Evolutionary conservation across 1,140 invertebrate species (phyloP), one percentile per base, ranked within the genome.

Genomic region (Agrypnia vestita): DNA sequence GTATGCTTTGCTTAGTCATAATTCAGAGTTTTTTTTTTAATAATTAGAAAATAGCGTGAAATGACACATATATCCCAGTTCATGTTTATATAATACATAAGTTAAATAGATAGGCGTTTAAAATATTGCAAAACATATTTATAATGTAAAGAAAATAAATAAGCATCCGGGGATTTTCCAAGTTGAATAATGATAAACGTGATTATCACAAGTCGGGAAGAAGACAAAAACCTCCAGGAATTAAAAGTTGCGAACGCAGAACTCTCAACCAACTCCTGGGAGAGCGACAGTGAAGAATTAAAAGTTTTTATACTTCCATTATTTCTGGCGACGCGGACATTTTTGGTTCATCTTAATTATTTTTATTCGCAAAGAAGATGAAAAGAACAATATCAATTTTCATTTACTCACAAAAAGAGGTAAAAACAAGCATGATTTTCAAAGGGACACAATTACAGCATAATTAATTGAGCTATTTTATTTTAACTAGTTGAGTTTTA

Each of bases 281-380:
- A 19, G 25, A 35, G 10, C 7, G 21, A 7, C 19, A 9, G 19
- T 6, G 13, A 25, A 64, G 61, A 35, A 25, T 64, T 64, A 64
- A 64, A 64, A 64, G 0, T 64, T 64, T 64, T 51, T 3, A 51
- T 51, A 51, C 49, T 51, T 51, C 8, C 49, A 19, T 59, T 43
- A 43, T 64, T 35, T 43, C 10, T 64, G 10, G 10, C 61, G 13
- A 12, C 13, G 25, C 1, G 6, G 35, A 13, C 61, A 25, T 64
- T 64, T 64, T 64, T 51, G 49, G 11, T 51, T 51, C 8, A 12
- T 13, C n/a, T 51, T 51, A 51, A 13, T 1, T 51, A 51, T 51
- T 51, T 13, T 51, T 51, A 12, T 51, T 4, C n/a, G n/a, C n/a
- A n/a, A n/a, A n/a, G n/a, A 4, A 51, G 11, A 13, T 4, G n/a